Evolutionary conservation across 2,797 vertebrate species (phyloP).

Genomic region (Hoplostethus atlanticus): DNA sequence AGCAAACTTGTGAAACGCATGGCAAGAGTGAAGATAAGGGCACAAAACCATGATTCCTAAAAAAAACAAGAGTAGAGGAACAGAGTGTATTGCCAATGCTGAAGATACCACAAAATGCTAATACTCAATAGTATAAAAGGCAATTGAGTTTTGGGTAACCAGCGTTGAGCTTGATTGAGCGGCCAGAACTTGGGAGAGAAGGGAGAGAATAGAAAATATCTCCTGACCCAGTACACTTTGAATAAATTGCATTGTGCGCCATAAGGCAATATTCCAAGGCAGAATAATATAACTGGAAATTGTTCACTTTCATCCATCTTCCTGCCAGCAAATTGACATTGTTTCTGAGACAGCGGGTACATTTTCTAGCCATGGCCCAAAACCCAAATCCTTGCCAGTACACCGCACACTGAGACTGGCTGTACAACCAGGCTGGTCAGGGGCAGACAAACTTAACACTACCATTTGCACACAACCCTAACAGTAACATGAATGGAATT

Average conservation of each 20-base stretch:
- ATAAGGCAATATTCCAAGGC: slow-evolving; percentile 68
- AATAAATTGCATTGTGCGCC: slow-evolving; percentile 62
- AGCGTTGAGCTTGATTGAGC: slow-evolving; percentile 38
- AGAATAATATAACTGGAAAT: slow-evolving; percentile 64
- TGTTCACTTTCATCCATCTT: slow-evolving; percentile 73
- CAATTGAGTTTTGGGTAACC: slow-evolving; percentile 26
- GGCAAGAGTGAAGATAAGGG: slow-evolving; percentile 30
- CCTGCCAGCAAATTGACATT: slow-evolving; percentile 75
- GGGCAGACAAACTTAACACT: slow-evolving; percentile 11
- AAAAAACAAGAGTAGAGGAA: slow-evolving; percentile 14
- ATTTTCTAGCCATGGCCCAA: slow-evolving; percentile 68
- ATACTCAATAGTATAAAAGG: slow-evolving; percentile 18
- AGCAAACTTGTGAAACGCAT: slow-evolving; percentile 46
- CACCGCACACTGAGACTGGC: slow-evolving; percentile 43
- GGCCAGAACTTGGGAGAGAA: slow-evolving; percentile 31
- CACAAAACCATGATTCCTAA: slow-evolving; percentile 33
- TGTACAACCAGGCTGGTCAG: slow-evolving; percentile 23
- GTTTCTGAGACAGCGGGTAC: slow-evolving; percentile 73
- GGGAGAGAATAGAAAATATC: slow-evolving; percentile 23
- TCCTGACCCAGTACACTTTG: slow-evolving; percentile 54
- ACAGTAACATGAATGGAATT: slow-evolving; percentile 1
- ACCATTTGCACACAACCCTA: neutral
- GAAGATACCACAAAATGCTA: neutral
- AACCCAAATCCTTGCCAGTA: slow-evolving; percentile 59
- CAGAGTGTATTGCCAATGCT: neutral